These are phyloP conservation scores for Nymphicus hollandicus DNA, from an alignment of 2,113 vertebrate genomes.

Conservation along the genomic window DNA sequence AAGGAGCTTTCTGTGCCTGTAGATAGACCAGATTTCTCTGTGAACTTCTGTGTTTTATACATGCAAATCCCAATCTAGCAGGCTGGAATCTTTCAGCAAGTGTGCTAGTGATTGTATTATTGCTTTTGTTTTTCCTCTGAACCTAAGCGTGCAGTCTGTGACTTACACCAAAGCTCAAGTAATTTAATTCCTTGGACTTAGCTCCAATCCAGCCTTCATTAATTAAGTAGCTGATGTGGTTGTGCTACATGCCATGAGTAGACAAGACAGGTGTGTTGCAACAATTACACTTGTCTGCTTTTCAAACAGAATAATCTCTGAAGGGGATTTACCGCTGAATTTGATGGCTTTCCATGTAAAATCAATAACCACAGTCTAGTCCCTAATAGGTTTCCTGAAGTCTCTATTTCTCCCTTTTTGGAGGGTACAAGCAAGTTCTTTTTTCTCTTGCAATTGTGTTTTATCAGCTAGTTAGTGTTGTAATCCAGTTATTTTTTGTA, in stretches of 20 bases:
- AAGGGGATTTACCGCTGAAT: conserved; percentile 11
- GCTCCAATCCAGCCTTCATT: background rate
- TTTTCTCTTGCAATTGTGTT: background rate
- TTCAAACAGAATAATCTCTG: conserved; percentile 23
- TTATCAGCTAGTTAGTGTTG: background rate
- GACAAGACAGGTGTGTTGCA: background rate
- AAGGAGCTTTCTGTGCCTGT: background rate
- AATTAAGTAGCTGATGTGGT: background rate
- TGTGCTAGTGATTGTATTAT: background rate
- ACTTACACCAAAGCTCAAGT: background rate
- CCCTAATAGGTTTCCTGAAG: background rate
- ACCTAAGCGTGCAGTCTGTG: background rate
- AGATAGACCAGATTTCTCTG: background rate
- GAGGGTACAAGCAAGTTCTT: background rate
- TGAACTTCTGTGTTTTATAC: background rate
- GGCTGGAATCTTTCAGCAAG: background rate
- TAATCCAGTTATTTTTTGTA: background rate
- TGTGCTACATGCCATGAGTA: background rate
- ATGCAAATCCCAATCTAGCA: background rate
- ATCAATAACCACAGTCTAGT: conserved; percentile 21
- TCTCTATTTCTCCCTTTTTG: background rate
- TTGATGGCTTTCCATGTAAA: conserved; percentile 35
- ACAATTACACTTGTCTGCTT: background rate
- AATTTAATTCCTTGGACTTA: background rate
- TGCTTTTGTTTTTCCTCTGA: background rate